Evolutionary conservation across 35 echinoderm and acorn worm species (phyloP).

Genomic region (Amphiura filiformis): DNA sequence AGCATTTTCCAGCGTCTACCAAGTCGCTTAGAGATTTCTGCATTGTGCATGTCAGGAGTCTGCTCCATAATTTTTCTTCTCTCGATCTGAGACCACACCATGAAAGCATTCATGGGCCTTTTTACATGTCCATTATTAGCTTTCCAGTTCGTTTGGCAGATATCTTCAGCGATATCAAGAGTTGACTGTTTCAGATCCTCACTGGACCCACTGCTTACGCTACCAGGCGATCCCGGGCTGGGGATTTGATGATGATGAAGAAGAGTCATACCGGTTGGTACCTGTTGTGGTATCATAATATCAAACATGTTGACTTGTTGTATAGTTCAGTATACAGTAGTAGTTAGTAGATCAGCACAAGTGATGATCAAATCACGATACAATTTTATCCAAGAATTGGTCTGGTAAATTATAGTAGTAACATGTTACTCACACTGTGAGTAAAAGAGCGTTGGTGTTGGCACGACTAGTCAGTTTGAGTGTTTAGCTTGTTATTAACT

Average conservation of each 20-base stretch:
- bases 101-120: constrained; percentile 99
- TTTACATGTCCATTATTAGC: constrained; percentile 93
- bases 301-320: not conserved
- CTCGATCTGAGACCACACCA: constrained; percentile 99
- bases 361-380: not conserved
- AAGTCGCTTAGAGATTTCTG: constrained; percentile 94
- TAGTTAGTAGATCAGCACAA: not conserved
- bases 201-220: not conserved
- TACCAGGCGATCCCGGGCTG: constrained; percentile 70
- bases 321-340: constrained; percentile 2
- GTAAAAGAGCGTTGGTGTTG: not conserved
- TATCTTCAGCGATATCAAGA: constrained; percentile 89
- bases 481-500: not conserved
- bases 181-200: constrained; percentile 72
- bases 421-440: not conserved
- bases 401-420: not conserved
- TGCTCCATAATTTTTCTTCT: constrained; percentile 97
- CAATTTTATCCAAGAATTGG: constrained; percentile 9
- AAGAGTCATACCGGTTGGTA: constrained; percentile 36
- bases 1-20: constrained; percentile 91
- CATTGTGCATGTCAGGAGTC: constrained; percentile 93
- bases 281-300: constrained; percentile 42
- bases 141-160: constrained; percentile 96
- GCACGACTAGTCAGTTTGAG: not conserved
- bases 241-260: constrained; percentile 50